Base-by-base conservation (phyloP, 2,888 invertebrate species). In the Mimachlamys varia region DNA sequence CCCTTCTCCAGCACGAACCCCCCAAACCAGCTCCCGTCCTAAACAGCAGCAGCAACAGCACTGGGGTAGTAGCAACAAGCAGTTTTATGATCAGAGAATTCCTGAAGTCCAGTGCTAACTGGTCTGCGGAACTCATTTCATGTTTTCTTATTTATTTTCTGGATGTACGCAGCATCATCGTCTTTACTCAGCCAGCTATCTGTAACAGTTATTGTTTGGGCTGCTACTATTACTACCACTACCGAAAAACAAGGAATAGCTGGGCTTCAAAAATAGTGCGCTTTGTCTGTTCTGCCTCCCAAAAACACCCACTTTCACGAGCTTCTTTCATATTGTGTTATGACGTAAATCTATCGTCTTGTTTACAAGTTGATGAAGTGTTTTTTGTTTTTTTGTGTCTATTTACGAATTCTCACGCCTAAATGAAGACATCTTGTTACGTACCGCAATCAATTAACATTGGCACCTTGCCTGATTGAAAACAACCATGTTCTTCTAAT, bases 71-170 rank as follows among this genome's bases (percentile, higher is more conserved):
- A 76, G 58, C 58, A 58, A 58, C 58, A 58, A 19, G 33, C 76
- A 76, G 76, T 33, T 27, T 76, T 76, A 76, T 33, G 76, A 76
- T 76, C 33, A 76, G 33, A 7, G 7, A 3, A 58, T 58, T 58
- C 76, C 76, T 33, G 27, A 27, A 76, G 76, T 76, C 76, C 76
- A 76, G 76, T 76, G 76, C 76, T 76, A 27, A 76, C 76, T 58
- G 58, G 58, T 76, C 76, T 76, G 76, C 27, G 27, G 22, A 76
- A 76, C 76, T 76, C 76, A 76, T 76, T 76, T 76, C 76, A 76
- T 76, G 76, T 76, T 76, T 76, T 76, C 76, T 12, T 76, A 76
- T 76, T 76, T 76, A 76, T 76, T 76, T 76, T 76, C 76, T 13
- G 76, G 76, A 76, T 33, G 76, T 7, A n/a, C n/a, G n/a, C n/a